These are phyloP conservation scores for Pyrgilauda ruficollis DNA, from an alignment of 2,113 vertebrate species.

Conservation along the genomic window DNA sequence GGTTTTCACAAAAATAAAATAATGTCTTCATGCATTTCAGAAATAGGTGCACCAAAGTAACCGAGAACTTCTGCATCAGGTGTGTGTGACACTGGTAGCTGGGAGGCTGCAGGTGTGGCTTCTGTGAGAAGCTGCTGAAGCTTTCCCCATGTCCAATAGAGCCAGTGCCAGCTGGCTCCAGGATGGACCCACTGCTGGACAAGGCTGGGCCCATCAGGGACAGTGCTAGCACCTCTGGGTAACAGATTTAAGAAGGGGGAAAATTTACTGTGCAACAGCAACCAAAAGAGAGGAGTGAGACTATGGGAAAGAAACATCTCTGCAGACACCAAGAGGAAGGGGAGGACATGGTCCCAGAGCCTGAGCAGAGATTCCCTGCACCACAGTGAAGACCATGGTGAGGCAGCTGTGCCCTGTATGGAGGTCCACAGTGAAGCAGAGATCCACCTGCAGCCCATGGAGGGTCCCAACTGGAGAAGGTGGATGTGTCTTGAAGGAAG, in stretches of 20 bases:
- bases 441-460: background rate
- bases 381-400: background rate
- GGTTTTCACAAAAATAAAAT: background rate
- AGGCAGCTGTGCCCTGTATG: background rate
- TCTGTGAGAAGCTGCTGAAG: background rate
- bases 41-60: background rate
- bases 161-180: background rate
- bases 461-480: background rate
- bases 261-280: background rate
- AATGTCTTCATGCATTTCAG: background rate
- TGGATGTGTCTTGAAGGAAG: background rate
- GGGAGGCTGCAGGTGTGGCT: background rate
- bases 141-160: background rate
- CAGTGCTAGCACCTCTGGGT: background rate
- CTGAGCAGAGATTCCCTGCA: background rate
- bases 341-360: background rate
- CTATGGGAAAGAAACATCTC: background rate
- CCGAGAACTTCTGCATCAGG: background rate
- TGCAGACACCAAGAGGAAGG: background rate
- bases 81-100: background rate
- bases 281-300: background rate
- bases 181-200: background rate
- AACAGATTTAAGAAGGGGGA: background rate
- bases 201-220: background rate
- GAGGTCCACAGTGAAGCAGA: background rate